phyloP scores from a whole-genome alignment of 2,113 vertebrate genomes.

The Phoxinus phoxinus region DNA sequence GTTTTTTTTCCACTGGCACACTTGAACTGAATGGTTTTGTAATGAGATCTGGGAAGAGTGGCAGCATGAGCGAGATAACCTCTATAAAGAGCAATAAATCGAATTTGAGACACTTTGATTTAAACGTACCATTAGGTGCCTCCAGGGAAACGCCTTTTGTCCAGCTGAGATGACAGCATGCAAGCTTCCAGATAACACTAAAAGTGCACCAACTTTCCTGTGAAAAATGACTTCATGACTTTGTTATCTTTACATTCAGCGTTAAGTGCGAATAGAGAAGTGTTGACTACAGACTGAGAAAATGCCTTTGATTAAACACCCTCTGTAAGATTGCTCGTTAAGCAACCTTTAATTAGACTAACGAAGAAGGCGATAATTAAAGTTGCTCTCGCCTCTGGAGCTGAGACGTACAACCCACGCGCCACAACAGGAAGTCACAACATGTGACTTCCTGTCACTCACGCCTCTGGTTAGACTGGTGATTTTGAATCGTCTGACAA shows the following conservation, averaged over 20 bases:
- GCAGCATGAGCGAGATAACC: background rate
- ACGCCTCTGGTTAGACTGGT: slow-evolving; percentile 30
- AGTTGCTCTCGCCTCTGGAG: slow-evolving; percentile 54
- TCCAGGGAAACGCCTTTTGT: slow-evolving; percentile 13
- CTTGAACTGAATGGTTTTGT: background rate
- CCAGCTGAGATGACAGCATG: background rate
- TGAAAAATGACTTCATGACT: slow-evolving; percentile 3
- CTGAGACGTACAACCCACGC: slow-evolving; percentile 20
- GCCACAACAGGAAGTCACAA: slow-evolving; percentile 43
- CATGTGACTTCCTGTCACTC: slow-evolving; percentile 44
- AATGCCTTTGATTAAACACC: slow-evolving; percentile 34
- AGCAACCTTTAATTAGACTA: slow-evolving; percentile 55
- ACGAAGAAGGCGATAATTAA: slow-evolving; percentile 60
- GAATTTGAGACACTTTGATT: background rate
- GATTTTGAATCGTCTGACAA: background rate
- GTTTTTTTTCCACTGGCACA: background rate
- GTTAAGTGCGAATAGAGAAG: slow-evolving; percentile 20
- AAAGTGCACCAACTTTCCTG: background rate
- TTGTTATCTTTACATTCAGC: slow-evolving; percentile 30
- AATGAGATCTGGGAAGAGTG: slow-evolving; percentile 17
- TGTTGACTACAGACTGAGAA: slow-evolving; percentile 24
- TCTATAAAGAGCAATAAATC: slow-evolving; percentile 18
- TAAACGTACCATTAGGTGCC: background rate
- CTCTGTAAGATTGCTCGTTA: slow-evolving; percentile 48
- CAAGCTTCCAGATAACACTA: background rate